A percentile compares a stretch with the other conserved stretches of the same genome.
These are phyloP conservation scores for Caenorhabditis drosophilae DNA, from an alignment of 2,888 invertebrate genomes.

Conservation along the genomic window DNA sequence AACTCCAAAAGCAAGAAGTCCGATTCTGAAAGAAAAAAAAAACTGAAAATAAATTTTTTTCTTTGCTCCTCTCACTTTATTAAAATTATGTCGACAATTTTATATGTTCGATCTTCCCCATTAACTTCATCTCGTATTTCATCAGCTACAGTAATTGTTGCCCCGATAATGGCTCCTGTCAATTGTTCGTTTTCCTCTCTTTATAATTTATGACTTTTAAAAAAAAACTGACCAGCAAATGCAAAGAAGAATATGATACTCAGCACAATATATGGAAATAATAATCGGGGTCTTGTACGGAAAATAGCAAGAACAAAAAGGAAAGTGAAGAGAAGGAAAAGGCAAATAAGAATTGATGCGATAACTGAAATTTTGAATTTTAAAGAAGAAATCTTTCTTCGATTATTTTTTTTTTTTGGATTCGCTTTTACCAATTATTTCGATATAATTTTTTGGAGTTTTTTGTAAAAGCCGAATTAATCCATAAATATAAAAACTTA, in stretches of 20 bases:
- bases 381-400: neutral
- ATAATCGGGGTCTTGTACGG: conserved; percentile 23
- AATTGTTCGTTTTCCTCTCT: no score
- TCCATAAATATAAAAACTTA: conserved; percentile 25
- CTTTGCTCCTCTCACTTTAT: conserved; percentile 7
- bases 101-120: conserved; percentile 33
- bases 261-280: conserved; percentile 35
- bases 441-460: conserved; percentile 18
- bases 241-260: conserved; percentile 35
- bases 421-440: conserved; percentile 18
- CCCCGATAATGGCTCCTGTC: conserved; percentile 34
- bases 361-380: conserved; percentile 18
- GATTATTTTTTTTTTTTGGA: neutral
- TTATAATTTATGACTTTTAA: no score
- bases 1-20: conserved; percentile 14
- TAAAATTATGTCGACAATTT: conserved; percentile 33
- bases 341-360: conserved; percentile 18
- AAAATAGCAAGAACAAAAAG: conserved; percentile 30
- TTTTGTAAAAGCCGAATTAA: conserved; percentile 27
- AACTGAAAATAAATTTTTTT: neutral
- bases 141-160: conserved; percentile 33
- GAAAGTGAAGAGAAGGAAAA: conserved; percentile 20
- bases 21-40: conserved; percentile 13
- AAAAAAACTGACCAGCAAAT: conserved; percentile 34
- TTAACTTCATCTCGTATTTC: conserved; percentile 36